Percentiles rank a stretch among this genome's conserved stretches.
Evolutionary conservation across 2,113 vertebrate genomes (phyloP).

Genomic region (Tenebrosternarchus preto): DNA sequence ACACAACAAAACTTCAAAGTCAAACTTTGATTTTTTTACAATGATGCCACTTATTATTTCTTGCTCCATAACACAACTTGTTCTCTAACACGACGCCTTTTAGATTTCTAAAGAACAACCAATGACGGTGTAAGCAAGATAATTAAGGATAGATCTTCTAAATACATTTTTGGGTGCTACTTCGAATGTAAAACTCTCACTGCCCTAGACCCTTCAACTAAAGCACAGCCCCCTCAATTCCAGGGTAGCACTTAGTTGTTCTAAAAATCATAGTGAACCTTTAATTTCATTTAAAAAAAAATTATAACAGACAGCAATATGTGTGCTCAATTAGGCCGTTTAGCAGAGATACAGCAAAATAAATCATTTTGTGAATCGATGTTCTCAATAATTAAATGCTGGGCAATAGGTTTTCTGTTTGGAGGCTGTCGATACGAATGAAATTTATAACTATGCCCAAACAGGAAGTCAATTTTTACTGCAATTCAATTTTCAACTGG

Average conservation of each 20-base stretch:
- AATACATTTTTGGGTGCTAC: not conserved
- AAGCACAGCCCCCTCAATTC: not conserved
- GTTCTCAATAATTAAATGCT: slow-evolving; percentile 81
- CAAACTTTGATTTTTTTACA: too few relatives aligned
- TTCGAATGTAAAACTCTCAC: too few relatives aligned
- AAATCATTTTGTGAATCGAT: slow-evolving; percentile 80
- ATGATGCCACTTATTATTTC: too few relatives aligned
- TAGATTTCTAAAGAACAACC: too few relatives aligned
- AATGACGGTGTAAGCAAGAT: not conserved
- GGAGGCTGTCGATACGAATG: slow-evolving; percentile 74
- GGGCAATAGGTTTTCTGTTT: slow-evolving; percentile 77
- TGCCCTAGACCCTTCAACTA: not conserved
- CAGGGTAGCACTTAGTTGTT: not conserved
- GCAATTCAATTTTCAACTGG: slow-evolving; percentile 77
- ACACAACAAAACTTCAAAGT: not conserved
- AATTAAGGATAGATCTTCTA: not conserved
- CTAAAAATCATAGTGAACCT: not conserved
- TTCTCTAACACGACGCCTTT: too few relatives aligned
- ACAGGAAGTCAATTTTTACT: slow-evolving; percentile 86
- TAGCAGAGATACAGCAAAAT: slow-evolving; percentile 68
- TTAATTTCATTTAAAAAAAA: slow-evolving; percentile 19
- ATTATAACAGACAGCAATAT: slow-evolving; percentile 23
- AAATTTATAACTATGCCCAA: slow-evolving; percentile 77
- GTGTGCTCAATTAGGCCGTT: slow-evolving; percentile 71
- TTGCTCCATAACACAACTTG: too few relatives aligned